Percentiles rank a stretch among this genome's conserved stretches.
phyloP scores from a whole-genome alignment of 2,888 invertebrate genomes.

The Cantharis flavilabris region DNA sequence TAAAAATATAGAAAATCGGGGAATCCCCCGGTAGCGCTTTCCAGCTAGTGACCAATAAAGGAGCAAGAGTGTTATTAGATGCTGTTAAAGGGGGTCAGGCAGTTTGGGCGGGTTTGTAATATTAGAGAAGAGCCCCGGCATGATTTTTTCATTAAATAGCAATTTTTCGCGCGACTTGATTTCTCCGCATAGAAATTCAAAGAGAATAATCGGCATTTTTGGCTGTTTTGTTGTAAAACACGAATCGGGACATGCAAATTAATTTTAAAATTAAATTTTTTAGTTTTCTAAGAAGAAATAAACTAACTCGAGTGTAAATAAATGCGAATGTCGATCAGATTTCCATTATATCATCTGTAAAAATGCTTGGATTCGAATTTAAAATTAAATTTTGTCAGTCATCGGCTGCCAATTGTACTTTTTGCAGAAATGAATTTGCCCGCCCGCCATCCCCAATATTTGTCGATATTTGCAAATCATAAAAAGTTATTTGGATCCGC shows the following conservation, averaged over 20 bases:
- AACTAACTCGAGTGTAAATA: neutral
- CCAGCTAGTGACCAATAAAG: too few relatives aligned
- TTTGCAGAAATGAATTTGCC: neutral
- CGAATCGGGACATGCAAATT: neutral
- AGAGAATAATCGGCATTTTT: neutral
- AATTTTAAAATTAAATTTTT: neutral
- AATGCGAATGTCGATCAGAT: neutral
- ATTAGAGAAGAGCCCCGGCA: neutral
- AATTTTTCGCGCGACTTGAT: neutral
- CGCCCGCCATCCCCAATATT: neutral
- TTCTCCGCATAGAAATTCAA: neutral
- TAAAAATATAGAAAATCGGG: too few relatives aligned
- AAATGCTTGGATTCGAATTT: neutral
- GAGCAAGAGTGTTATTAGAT: too few relatives aligned
- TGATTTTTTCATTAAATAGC: neutral
- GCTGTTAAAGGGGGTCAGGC: too few relatives aligned
- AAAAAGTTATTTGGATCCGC: neutral
- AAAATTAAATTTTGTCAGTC: constrained; percentile 1
- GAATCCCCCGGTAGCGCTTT: too few relatives aligned
- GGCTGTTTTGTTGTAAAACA: neutral
- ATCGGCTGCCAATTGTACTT: neutral
- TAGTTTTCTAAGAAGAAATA: neutral
- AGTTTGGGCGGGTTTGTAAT: neutral
- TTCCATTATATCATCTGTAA: constrained; percentile 1
- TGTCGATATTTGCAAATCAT: neutral